Percentiles rank a stretch among this genome's conserved stretches.
Evolutionary conservation across 2,113 vertebrate species (phyloP).

Genomic region (Glareola pratincola): DNA sequence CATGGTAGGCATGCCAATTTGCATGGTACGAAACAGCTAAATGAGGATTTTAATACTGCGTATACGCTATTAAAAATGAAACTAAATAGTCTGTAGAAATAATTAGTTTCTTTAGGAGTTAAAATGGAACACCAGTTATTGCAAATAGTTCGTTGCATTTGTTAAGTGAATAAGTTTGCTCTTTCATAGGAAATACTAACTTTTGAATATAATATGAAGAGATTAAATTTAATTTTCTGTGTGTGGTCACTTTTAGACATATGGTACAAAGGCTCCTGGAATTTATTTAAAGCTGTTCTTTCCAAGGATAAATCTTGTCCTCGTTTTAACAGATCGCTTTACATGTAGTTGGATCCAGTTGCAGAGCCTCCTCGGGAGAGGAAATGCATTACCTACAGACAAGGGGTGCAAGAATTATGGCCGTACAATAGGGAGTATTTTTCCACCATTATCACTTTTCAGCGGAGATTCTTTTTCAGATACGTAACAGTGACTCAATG

Average conservation of each 20-base stretch:
- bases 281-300: neutral
- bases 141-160: neutral
- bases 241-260: neutral
- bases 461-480: conserved; percentile 65
- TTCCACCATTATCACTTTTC: conserved; percentile 68
- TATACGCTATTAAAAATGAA: neutral
- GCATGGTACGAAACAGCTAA: neutral
- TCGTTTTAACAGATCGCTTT: neutral
- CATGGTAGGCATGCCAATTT: neutral
- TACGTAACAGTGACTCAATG: conserved; percentile 59
- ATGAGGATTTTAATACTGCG: neutral
- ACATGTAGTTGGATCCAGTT: conserved; percentile 27
- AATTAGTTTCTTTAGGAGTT: neutral
- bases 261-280: conserved; percentile 4
- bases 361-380: conserved; percentile 7
- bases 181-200: neutral
- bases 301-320: conserved; percentile 30
- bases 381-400: neutral
- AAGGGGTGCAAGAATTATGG: conserved; percentile 45
- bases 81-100: neutral
- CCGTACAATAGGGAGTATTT: conserved; percentile 52
- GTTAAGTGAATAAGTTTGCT: neutral
- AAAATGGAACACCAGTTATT: neutral
- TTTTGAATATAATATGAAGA: neutral
- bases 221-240: neutral